These are phyloP conservation scores for Drosophila parabipectinata DNA, from an alignment of 1,140 invertebrate species.

Conservation along the genomic window DNA sequence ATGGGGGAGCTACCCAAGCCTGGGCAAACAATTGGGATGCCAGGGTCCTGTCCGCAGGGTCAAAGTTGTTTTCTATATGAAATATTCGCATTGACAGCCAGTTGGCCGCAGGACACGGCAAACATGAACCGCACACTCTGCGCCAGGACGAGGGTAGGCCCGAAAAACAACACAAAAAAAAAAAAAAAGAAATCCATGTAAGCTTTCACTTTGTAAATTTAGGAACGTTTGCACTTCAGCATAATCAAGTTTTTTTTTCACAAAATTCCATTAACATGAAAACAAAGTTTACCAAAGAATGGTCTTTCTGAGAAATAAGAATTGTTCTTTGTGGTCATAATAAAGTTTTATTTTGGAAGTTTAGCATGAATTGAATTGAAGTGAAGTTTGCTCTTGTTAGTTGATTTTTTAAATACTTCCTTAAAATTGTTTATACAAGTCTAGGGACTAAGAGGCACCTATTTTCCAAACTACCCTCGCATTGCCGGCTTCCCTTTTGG, in stretches of 20 bases:
- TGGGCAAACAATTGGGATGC: constrained; percentile 41
- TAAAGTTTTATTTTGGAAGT: neutral
- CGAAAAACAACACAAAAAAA: neutral
- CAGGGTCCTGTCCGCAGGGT: constrained; percentile 13
- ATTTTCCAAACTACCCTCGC: constrained; percentile 12
- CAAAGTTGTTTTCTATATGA: constrained; percentile 59
- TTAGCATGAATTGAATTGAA: neutral
- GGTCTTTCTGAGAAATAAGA: constrained; percentile 14
- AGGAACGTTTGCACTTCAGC: constrained; percentile 16
- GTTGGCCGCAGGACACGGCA: constrained; percentile 52
- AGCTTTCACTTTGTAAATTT: constrained; percentile 35
- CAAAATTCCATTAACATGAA: constrained; percentile 21
- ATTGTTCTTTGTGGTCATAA: constrained; percentile 1
- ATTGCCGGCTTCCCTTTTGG: constrained; percentile 5
- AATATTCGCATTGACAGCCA: constrained; percentile 61
- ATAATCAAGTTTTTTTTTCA: constrained; percentile 20
- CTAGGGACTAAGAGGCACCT: neutral
- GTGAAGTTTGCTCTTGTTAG: neutral
- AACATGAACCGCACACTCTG: constrained; percentile 26
- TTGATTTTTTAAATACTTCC: neutral
- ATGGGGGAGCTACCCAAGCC: neutral
- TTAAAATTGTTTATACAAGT: neutral
- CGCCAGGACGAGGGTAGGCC: constrained; percentile 10
- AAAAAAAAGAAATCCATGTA: neutral
- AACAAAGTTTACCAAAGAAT: constrained; percentile 22